Conservation (phyloP, 2,888 invertebrate genomes). For the Hololepta plana region DNA sequence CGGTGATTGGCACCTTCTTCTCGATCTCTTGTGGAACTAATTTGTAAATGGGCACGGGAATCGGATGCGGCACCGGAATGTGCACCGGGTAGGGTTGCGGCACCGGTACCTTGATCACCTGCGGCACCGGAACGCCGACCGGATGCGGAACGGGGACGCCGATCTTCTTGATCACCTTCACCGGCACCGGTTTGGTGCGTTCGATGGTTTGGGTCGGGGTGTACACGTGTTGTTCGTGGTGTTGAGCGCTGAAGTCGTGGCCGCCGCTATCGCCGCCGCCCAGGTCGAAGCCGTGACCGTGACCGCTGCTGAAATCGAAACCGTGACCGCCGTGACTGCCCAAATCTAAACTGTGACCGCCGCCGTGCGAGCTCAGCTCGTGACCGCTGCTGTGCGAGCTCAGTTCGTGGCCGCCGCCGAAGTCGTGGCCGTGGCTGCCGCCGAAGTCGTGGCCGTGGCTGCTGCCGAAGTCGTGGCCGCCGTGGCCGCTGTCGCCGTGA, state of each 20-base stretch:
- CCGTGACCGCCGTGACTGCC: conserved; percentile 31
- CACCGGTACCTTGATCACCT: conserved; percentile 50
- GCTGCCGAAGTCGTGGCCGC: conserved; percentile 26
- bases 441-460: conserved; percentile 21
- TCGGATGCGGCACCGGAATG: conserved; percentile 49
- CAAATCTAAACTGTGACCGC: conserved; percentile 20
- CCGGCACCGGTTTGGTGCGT: conserved; percentile 48
- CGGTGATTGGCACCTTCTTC: conserved; percentile 53
- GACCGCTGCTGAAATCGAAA: conserved; percentile 15
- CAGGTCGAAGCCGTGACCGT: conserved; percentile 10
- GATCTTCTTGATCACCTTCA: conserved; percentile 52
- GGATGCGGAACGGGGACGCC: conserved; percentile 59
- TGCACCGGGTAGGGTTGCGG: conserved; percentile 61
- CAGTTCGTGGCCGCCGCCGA: conserved; percentile 21
- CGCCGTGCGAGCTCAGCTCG: conserved; percentile 16
- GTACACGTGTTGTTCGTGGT: conserved; percentile 35
- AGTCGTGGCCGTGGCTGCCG: conserved; percentile 27
- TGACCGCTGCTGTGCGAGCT: conserved; percentile 4
- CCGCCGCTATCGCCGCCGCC: conserved; percentile 16
- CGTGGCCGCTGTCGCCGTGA: conserved; percentile 12
- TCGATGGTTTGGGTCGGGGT: conserved; percentile 42
- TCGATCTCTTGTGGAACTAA: conserved; percentile 53
- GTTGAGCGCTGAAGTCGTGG: conserved; percentile 21
- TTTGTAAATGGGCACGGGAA: conserved; percentile 55
- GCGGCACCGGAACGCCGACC: conserved; percentile 50